Conservation (phyloP, 2,797 vertebrate species). For the Myotis pilosus region DNA sequence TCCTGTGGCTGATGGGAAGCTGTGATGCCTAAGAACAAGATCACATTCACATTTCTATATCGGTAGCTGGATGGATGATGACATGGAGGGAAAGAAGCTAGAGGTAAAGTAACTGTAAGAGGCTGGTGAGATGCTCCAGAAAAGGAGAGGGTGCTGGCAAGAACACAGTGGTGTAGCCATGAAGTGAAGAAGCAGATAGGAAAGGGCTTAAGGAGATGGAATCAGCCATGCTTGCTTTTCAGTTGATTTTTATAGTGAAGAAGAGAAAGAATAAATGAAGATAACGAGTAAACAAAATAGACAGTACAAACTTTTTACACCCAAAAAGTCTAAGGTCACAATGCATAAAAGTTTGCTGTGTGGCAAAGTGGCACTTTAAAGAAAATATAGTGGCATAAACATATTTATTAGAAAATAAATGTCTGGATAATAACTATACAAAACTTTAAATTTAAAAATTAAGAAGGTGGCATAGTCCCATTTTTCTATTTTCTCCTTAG, state of each 20-base stretch:
- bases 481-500: no score
- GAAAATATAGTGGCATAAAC: not conserved
- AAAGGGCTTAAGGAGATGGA: not conserved
- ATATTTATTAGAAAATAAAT: not conserved
- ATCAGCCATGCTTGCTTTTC: not conserved
- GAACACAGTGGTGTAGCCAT: fast-evolving
- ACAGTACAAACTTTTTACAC: not conserved
- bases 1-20: not conserved
- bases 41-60: not conserved
- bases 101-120: not conserved
- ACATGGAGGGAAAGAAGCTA: not conserved
- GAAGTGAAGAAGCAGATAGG: not conserved
- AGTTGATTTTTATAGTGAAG: not conserved
- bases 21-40: not conserved
- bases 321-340: not conserved
- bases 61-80: not conserved
- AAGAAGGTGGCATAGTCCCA: not conserved
- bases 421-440: not conserved
- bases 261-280: not conserved
- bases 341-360: not conserved
- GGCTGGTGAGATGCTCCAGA: not conserved
- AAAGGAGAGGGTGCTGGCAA: not conserved
- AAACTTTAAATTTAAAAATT: not conserved
- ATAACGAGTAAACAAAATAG: not conserved
- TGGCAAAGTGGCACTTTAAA: not conserved